These are phyloP conservation scores for Augiades crinisus DNA, from an alignment of 2,888 invertebrate species.

Conservation along the genomic window DNA sequence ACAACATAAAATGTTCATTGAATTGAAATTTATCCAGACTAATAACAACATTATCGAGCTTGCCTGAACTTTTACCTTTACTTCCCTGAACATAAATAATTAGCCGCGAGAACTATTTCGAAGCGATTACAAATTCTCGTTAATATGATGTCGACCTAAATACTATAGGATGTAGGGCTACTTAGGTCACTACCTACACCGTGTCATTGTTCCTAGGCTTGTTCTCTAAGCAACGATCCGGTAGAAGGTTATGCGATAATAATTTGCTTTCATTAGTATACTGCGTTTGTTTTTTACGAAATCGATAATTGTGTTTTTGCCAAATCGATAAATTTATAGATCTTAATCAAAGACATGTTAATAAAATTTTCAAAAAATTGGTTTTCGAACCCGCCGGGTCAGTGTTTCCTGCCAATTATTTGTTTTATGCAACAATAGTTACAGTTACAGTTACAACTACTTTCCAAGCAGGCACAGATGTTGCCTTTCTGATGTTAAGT, in stretches of 20 bases:
- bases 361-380: no score
- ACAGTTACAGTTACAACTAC: no score
- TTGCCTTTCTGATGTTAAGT: no score
- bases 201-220: neutral
- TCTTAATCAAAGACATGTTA: no score
- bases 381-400: no score
- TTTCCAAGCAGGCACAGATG: no score
- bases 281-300: no score
- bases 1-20: neutral
- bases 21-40: neutral
- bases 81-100: conserved; percentile 6
- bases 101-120: neutral
- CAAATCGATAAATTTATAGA: no score
- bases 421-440: no score
- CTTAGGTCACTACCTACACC: neutral
- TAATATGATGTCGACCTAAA: conserved; percentile 2
- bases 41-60: conserved; percentile 3
- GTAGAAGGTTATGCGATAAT: neutral
- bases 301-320: no score
- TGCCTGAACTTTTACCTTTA: conserved; percentile 8
- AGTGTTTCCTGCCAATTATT: no score
- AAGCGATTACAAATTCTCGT: neutral
- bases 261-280: no score
- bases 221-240: neutral
- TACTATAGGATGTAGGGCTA: neutral